Percentiles rank a stretch among this genome's conserved stretches.
Evolutionary conservation across 2,797 vertebrate species (phyloP).

Genomic region (Coracias cyanogaster): DNA sequence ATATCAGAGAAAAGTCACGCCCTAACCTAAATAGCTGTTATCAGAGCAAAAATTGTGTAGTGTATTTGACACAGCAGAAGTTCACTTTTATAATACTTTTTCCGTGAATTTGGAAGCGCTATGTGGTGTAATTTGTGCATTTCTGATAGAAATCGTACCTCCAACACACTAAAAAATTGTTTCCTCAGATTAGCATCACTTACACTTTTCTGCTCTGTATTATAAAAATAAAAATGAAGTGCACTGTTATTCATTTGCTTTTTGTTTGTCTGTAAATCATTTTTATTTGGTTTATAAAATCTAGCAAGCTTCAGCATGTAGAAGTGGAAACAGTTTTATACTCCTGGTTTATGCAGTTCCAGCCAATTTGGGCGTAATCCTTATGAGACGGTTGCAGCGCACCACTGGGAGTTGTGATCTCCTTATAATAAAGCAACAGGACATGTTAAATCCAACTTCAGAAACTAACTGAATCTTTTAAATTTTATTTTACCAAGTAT

Average conservation of each 20-base stretch:
- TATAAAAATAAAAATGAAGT: slow-evolving; percentile 24
- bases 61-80: slow-evolving; percentile 35
- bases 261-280: neutral
- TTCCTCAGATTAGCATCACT: slow-evolving; percentile 19
- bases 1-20: slow-evolving; percentile 44
- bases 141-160: slow-evolving; percentile 27
- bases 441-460: neutral
- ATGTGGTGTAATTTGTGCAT: neutral
- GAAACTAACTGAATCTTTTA: neutral
- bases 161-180: neutral
- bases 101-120: slow-evolving; percentile 6
- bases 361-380: neutral
- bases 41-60: slow-evolving; percentile 32
- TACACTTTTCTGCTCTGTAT: slow-evolving; percentile 1
- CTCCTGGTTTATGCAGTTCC: neutral
- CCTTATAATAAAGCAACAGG: neutral
- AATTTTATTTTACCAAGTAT: neutral
- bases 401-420: neutral
- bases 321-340: neutral
- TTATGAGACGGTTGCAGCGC: neutral
- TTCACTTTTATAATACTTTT: slow-evolving; percentile 30
- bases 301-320: neutral
- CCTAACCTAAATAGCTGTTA: slow-evolving; percentile 60
- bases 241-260: neutral
- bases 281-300: slow-evolving; percentile 14